Base-by-base conservation (phyloP, 2,797 vertebrate genomes). In the Phyllotis vaccarum region DNA sequence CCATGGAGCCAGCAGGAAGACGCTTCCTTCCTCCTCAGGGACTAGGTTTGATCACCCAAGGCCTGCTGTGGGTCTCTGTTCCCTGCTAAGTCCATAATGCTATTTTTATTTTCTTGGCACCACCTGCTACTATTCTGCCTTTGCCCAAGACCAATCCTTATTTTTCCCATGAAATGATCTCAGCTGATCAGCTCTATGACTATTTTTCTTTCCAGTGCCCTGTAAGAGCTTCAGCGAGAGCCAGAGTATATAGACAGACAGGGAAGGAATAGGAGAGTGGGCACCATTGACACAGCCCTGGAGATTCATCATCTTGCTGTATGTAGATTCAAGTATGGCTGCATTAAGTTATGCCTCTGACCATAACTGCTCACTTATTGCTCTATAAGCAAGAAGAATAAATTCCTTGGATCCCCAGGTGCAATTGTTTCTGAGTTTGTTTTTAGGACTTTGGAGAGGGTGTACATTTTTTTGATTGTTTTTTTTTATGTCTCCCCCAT, bases 41-140 rank as follows among this genome's bases (percentile, higher is more conserved):
- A 13, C 6, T 66, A 31, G 64, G 6, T 0, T 1, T 0, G 64
- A 66, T 31, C 0, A 14, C 5, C 31, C 14, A 34, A 13, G 64
- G 31, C 64, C 2, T 66, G 31, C 0, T 66, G 64, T 12, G 2
- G 31, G 13, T 6, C 64, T 66, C 64, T 11, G 34, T 66, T 13
- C 16, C 64, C 31, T 66, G 31, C 31, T 34, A 31, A 16, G 31
- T 66, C 70, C 9, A 11, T 40, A 0, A 40, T 72, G 2, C 40
- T 0, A 46, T 3, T 29, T 75, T 75, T 29, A 29, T 11, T 75
- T 75, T 46, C 72, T 75, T 75, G 40, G 72, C 24, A 75, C 12
- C 72, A 46, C 24, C 2, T 75, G 40, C 19, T 37, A 3, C 22
- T 70, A n/a, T 37, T 37, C 19, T 11, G 68, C 17, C 19, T 19